Percentiles rank a stretch among this genome's conserved stretches.
These are phyloP conservation scores for Pyrgus malvae DNA, from an alignment of 2,888 invertebrate species.

Conservation along the genomic window DNA sequence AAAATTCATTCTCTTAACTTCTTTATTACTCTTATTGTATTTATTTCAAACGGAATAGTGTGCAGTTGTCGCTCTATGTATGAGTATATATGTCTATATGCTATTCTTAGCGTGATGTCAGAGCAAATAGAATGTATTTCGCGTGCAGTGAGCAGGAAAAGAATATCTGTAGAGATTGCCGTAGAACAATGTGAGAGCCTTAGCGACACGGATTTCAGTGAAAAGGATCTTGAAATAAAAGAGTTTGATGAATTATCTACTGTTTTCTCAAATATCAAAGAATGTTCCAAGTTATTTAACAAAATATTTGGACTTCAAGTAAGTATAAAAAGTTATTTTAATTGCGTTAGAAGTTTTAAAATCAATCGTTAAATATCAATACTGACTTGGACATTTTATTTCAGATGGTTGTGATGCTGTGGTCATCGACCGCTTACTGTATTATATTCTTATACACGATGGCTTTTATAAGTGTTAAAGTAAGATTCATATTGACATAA, in stretches of 20 bases:
- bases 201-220: neutral
- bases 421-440: slow-evolving; percentile 10
- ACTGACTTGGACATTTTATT: too few relatives aligned
- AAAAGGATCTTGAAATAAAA: neutral
- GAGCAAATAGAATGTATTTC: slow-evolving; percentile 22
- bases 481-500: neutral
- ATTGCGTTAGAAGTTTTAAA: too few relatives aligned
- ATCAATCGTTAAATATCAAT: too few relatives aligned
- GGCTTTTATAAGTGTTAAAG: slow-evolving; percentile 15
- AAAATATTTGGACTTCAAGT: slow-evolving; percentile 20
- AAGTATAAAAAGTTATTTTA: too few relatives aligned
- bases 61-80: slow-evolving; percentile 4
- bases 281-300: slow-evolving; percentile 12
- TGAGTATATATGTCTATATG: slow-evolving; percentile 8
- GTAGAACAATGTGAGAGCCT: neutral
- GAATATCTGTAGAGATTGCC: neutral
- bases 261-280: slow-evolving; percentile 12
- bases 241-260: slow-evolving; percentile 9
- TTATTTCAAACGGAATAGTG: neutral
- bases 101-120: slow-evolving; percentile 17
- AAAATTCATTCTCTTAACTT: too few relatives aligned
- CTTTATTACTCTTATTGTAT: neutral
- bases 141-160: slow-evolving; percentile 12
- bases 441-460: slow-evolving; percentile 14
- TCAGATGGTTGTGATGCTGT: slow-evolving; percentile 15